These are phyloP conservation scores for Lagopus leucura DNA, from an alignment of 2,113 vertebrate genomes.

Conservation along the genomic window DNA sequence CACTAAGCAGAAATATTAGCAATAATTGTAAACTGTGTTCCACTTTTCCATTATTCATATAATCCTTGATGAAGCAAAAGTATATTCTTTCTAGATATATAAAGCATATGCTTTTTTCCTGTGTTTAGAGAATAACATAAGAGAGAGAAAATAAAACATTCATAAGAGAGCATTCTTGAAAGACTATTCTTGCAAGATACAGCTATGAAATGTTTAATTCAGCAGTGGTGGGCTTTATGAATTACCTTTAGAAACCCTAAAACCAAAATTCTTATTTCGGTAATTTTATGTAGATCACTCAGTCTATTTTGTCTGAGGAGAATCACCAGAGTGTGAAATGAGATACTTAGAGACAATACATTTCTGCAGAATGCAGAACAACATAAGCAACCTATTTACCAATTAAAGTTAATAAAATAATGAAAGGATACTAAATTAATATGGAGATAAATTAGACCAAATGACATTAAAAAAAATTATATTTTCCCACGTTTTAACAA, in stretches of 20 bases:
- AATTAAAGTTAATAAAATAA: not conserved
- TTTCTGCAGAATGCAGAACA: not conserved
- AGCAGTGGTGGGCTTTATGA: not conserved
- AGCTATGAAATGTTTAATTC: not conserved
- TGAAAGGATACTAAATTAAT: not conserved
- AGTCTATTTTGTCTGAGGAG: not conserved
- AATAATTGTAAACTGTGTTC: slow-evolving; percentile 11
- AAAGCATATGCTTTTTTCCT: not conserved
- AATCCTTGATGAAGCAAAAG: not conserved
- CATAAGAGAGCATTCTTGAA: not conserved
- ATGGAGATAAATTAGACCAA: not conserved
- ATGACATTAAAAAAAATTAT: not conserved
- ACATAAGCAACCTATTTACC: not conserved
- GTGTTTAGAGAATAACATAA: not conserved
- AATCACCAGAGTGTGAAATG: not conserved
- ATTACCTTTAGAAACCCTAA: not conserved
- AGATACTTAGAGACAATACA: not conserved
- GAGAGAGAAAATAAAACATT: slow-evolving; percentile 14
- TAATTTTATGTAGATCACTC: not conserved
- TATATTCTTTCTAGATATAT: not conserved
- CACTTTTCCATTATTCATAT: not conserved
- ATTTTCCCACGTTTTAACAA: not conserved
- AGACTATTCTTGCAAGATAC: not conserved
- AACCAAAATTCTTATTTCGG: not conserved
- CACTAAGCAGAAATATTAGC: not conserved